A percentile compares a stretch with the other conserved stretches of the same genome.
These are phyloP conservation scores for Calliscelio sp. DNA, from an alignment of 2,888 invertebrate species.

Conservation along the genomic window DNA sequence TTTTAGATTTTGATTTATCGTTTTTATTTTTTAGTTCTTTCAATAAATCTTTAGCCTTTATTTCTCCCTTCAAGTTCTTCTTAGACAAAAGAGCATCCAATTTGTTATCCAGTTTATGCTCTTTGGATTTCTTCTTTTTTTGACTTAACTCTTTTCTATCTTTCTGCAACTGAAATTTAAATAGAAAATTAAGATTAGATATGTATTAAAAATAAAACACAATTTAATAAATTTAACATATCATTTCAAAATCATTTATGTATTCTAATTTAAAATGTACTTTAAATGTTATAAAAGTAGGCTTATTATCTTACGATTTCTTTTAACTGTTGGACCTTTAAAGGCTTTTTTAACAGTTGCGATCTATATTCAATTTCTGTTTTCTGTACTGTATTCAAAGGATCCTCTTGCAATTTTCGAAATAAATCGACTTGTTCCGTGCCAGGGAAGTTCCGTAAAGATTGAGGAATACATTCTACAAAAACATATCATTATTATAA, in stretches of 20 bases:
- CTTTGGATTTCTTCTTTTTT: conserved; percentile 82
- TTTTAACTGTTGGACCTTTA: conserved; percentile 94
- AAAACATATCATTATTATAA: conserved; percentile 41
- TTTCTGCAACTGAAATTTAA: conserved; percentile 86
- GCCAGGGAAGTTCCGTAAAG: conserved; percentile 88
- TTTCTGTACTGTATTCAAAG: conserved; percentile 95
- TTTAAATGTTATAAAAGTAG: too few relatives aligned
- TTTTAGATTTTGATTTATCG: conserved; percentile 67
- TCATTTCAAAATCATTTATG: conserved; percentile 1
- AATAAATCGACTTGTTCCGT: conserved; percentile 93
- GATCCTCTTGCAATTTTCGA: conserved; percentile 97
- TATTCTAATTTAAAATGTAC: not conserved
- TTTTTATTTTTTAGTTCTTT: conserved; percentile 81
- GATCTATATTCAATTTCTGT: conserved; percentile 95
- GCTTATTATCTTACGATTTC: conserved; percentile 92
- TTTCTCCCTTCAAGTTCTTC: conserved; percentile 89
- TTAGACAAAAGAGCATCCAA: conserved; percentile 90
- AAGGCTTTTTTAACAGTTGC: conserved; percentile 95
- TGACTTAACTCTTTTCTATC: conserved; percentile 84
- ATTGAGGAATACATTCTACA: conserved; percentile 91
- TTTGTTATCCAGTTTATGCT: conserved; percentile 82
- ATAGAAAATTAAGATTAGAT: not conserved
- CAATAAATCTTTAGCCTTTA: conserved; percentile 86
- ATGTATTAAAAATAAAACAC: not conserved
- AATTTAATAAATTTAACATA: not conserved